phyloP scores from a whole-genome alignment of 2,888 invertebrate genomes.

The Nezara viridula region DNA sequence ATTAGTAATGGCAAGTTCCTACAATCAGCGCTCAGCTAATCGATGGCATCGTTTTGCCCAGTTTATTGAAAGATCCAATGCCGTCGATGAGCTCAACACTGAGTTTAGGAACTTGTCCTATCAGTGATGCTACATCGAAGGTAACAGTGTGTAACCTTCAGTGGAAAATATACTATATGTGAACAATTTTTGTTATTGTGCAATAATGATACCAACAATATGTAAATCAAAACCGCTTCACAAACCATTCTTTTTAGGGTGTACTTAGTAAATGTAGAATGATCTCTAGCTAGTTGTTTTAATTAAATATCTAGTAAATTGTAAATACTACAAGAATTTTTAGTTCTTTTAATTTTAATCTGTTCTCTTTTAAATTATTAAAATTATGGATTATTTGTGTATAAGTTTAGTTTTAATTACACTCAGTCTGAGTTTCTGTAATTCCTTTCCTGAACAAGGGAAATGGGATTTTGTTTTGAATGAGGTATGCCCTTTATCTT shows the following conservation, averaged over 20 bases:
- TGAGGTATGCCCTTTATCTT: constrained; percentile 69
- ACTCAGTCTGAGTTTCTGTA: constrained; percentile 22
- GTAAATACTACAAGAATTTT: constrained; percentile 18
- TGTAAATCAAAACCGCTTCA: not conserved
- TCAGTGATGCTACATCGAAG: not conserved
- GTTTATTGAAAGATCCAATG: too few species aligned
- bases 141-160: constrained; percentile 5
- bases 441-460: constrained; percentile 69
- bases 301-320: not conserved
- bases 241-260: not conserved
- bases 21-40: too few species aligned
- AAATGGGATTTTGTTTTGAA: constrained; percentile 77
- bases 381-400: not conserved
- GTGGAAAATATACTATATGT: not conserved
- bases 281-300: constrained; percentile 38
- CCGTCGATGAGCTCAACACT: too few species aligned
- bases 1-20: too few species aligned
- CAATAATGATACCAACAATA: constrained; percentile 27
- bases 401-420: constrained; percentile 24
- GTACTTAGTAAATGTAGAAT: constrained; percentile 17
- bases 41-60: not conserved
- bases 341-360: not conserved
- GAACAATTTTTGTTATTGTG: constrained; percentile 17
- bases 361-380: not conserved
- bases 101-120: too few species aligned